Evolutionary conservation across 2,888 invertebrate species (phyloP), one percentile per base, ranked within the genome.

Genomic region (Lycaena phlaeas): DNA sequence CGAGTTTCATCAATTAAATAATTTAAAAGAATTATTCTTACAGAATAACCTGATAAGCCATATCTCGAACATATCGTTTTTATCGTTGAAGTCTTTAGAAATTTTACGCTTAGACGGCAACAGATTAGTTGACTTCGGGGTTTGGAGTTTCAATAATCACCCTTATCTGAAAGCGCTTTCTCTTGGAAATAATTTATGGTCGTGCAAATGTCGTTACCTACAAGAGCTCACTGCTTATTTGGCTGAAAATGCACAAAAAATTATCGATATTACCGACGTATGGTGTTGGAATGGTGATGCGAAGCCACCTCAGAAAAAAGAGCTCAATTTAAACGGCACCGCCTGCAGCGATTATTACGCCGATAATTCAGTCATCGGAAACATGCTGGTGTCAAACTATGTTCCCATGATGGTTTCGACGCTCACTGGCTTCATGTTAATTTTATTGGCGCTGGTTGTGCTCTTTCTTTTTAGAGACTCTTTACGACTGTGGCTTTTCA

Each of bases 171-270:
- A 87, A 55, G 92, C 93, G 45, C 72, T 96, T 51, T 90, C 92
- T 6, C 87, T 96, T 42, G 92, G 93, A 9, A 89, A 92, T 56
- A 96, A 96, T 72, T 88, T 90, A 46, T 96, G 96, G 96, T 92
- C 93, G 28, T 96, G 96, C 65, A 91, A 94, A 55, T 96, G 96
- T 77, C 92, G 93, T 66, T 95, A 94, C 77, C 86, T 96, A 57
- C 92, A 93, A 70, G 92, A 92, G 59, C 85, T 95, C 54, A 92
- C 94, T 44, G 87, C 90, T 51, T 95, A 94, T 88, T 89, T 94
- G 46, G 88, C 90, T 25, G 93, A 93, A 65, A 93, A 93, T 68
- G 90, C 91, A 45, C 88, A 91, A 68, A 92, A 92, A 75, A 90
- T 94, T 52, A 85, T 92, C 46, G 94, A 94, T 68, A 88, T 90